These are phyloP conservation scores for Virgularia gustaviana DNA, from an alignment of 92 coral and sea anemone species.

Conservation along the genomic window DNA sequence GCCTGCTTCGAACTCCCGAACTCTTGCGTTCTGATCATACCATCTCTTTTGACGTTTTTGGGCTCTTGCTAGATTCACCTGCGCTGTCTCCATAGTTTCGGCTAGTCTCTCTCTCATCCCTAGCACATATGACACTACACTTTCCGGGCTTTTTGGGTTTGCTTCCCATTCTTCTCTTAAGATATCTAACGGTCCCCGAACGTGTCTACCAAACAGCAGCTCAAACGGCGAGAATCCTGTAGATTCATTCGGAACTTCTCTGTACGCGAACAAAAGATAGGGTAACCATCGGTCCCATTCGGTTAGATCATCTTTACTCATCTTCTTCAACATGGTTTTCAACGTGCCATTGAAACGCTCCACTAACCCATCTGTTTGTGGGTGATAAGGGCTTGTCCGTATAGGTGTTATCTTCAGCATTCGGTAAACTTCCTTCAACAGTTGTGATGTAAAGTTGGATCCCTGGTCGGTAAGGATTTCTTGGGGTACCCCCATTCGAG, in stretches of 20 bases:
- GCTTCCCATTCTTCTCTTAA: neutral
- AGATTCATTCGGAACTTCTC: conserved; percentile 6
- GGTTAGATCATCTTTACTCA: conserved; percentile 23
- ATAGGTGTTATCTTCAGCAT: conserved; percentile 35
- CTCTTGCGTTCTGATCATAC: conserved; percentile 43
- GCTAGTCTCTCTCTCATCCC: conserved; percentile 16
- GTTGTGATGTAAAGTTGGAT: conserved; percentile 38
- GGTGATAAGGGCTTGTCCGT: conserved; percentile 48
- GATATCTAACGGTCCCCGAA: conserved; percentile 1
- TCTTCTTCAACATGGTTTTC: conserved; percentile 45
- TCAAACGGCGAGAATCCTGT: conserved; percentile 3
- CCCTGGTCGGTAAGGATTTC: conserved; percentile 56
- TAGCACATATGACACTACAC: conserved; percentile 17
- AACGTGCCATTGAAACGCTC: conserved; percentile 51
- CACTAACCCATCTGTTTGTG: conserved; percentile 49
- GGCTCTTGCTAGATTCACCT: conserved; percentile 9
- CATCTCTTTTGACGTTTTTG: conserved; percentile 27
- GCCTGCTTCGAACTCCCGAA: conserved; percentile 26
- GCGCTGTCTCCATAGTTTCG: conserved; percentile 2
- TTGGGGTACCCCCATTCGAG: conserved; percentile 51
- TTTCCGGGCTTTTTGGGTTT: conserved; percentile 9
- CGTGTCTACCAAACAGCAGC: neutral
- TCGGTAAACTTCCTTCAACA: conserved; percentile 37
- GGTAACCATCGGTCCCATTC: conserved; percentile 54
- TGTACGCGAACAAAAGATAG: conserved; percentile 45